Evolutionary conservation across 2,888 invertebrate species (phyloP).

Genomic region (Laothoe populi): DNA sequence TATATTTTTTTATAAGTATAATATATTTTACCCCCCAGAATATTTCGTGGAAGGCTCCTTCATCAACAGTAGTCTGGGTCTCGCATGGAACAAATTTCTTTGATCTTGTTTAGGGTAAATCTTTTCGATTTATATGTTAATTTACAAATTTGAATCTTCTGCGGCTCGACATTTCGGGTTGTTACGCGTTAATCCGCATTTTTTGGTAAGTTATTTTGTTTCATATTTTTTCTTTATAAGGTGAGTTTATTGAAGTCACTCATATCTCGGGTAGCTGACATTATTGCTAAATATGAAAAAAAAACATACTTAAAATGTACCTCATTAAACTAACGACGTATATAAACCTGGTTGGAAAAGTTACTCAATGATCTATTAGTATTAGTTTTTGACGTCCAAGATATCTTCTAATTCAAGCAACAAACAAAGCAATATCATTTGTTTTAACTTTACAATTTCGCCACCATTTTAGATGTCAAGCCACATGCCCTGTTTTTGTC

Average conservation of each 20-base stretch:
- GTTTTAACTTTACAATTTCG: too few relatives aligned
- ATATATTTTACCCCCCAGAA: slow-evolving; percentile 50
- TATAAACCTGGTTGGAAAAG: too few relatives aligned
- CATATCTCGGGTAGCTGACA: neutral
- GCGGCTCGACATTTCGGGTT: slow-evolving; percentile 61
- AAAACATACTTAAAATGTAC: neutral
- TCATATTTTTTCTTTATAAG: slow-evolving; percentile 51
- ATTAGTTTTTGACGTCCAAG: too few relatives aligned
- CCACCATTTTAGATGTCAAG: too few relatives aligned
- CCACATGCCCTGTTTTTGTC: too few relatives aligned
- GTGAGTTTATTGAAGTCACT: slow-evolving; percentile 37
- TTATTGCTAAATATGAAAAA: neutral
- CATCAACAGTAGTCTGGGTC: slow-evolving; percentile 75
- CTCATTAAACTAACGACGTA: too few relatives aligned
- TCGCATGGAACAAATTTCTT: slow-evolving; percentile 77
- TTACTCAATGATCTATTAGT: too few relatives aligned
- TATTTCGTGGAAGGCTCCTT: slow-evolving; percentile 51
- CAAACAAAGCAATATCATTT: too few relatives aligned
- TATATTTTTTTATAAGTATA: slow-evolving; percentile 57
- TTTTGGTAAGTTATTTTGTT: slow-evolving; percentile 58
- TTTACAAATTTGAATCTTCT: slow-evolving; percentile 79
- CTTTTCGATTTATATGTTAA: slow-evolving; percentile 84
- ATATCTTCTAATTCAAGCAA: too few relatives aligned
- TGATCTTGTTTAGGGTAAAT: slow-evolving; percentile 82
- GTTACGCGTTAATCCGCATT: slow-evolving; percentile 70